Conservation (phyloP, 2,888 invertebrate genomes). For the Endomychus coccineus region DNA sequence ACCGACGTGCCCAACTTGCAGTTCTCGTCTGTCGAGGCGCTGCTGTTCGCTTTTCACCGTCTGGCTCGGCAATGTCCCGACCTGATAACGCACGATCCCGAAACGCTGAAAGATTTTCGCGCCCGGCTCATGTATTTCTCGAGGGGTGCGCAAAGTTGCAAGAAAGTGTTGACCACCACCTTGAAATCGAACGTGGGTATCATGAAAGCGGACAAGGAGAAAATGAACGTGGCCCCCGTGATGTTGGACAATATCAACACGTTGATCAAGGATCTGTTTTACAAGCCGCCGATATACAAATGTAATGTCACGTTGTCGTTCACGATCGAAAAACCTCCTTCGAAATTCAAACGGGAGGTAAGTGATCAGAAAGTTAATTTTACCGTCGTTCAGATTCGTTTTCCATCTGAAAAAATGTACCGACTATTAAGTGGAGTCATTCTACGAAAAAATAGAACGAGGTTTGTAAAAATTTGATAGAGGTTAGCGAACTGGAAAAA, state of each 20-base stretch:
- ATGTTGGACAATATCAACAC: constrained; percentile 89
- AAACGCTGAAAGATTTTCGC: constrained; percentile 75
- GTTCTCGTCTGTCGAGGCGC: constrained; percentile 89
- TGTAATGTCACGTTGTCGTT: constrained; percentile 73
- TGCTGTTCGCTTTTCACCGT: constrained; percentile 70
- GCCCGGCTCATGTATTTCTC: constrained; percentile 86
- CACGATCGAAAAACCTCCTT: constrained; percentile 37
- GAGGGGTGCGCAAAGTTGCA: constrained; percentile 60
- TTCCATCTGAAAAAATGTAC: too few relatives aligned
- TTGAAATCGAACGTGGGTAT: constrained; percentile 15
- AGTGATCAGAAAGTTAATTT: constrained; percentile 44
- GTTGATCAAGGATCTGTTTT: constrained; percentile 89
- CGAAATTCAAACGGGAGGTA: too few relatives aligned
- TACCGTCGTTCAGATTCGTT: constrained; percentile 16
- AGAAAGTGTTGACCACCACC: constrained; percentile 28
- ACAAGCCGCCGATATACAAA: constrained; percentile 89
- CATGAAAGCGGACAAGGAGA: constrained; percentile 56
- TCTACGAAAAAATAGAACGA: too few relatives aligned
- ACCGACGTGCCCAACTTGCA: constrained; percentile 73
- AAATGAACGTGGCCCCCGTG: constrained; percentile 72
- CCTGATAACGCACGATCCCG: constrained; percentile 64
- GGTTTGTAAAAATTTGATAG: too few relatives aligned
- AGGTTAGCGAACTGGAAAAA: too few relatives aligned
- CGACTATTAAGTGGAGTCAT: too few relatives aligned
- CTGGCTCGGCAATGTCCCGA: constrained; percentile 74